A percentile compares a stretch with the other conserved stretches of the same genome.
These are phyloP conservation scores for Hippocampus barbouri DNA, from an alignment of 2,113 vertebrate species.

Conservation along the genomic window DNA sequence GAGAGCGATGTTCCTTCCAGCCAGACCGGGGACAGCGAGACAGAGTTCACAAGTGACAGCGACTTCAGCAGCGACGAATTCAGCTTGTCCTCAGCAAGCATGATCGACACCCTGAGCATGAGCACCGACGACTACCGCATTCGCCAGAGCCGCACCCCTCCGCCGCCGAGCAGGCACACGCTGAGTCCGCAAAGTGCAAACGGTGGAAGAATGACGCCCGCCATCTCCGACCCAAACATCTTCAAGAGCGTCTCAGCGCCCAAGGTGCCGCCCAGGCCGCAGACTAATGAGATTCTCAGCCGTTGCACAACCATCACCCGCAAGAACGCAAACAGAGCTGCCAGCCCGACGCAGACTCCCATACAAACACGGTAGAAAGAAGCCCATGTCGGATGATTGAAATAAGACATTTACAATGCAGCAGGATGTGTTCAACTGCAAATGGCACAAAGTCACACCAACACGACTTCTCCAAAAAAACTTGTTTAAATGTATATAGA, in stretches of 20 bases:
- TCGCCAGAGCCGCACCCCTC: conserved; percentile 24
- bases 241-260: conserved; percentile 46
- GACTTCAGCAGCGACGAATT: conserved; percentile 51
- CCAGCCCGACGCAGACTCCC: conserved; percentile 7
- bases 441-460: too few relatives aligned
- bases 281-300: conserved; percentile 69
- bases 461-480: background rate
- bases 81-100: conserved; percentile 25
- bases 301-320: conserved; percentile 80
- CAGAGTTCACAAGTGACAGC: conserved; percentile 33
- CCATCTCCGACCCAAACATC: conserved; percentile 43
- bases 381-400: background rate
- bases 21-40: conserved; percentile 1
- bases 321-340: conserved; percentile 50
- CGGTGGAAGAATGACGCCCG: conserved; percentile 17
- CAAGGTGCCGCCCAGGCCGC: conserved; percentile 75
- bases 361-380: conserved; percentile 22
- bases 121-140: background rate
- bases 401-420: background rate
- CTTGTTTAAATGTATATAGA: background rate
- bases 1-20: conserved; percentile 7
- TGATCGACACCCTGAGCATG: conserved; percentile 22
- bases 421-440: too few relatives aligned
- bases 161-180: accelerated
- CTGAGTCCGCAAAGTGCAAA: conserved; percentile 33